phyloP scores from a whole-genome alignment of 2,797 vertebrate genomes.

The Philypnodon macrostomus region DNA sequence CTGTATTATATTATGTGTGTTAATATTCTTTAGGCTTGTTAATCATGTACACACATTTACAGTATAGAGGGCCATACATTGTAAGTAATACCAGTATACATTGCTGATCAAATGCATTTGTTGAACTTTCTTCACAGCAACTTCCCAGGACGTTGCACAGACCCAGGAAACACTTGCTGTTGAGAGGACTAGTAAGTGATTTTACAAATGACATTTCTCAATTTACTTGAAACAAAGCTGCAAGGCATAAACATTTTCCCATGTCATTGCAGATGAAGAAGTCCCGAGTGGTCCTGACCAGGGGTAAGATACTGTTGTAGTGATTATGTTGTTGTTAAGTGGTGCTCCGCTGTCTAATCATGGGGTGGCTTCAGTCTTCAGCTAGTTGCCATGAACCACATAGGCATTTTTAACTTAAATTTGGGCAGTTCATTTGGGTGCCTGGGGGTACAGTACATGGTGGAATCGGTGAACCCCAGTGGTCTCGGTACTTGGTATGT shows the following conservation, averaged over 20 bases:
- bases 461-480: slow-evolving; percentile 62
- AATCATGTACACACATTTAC: slow-evolving; percentile 1
- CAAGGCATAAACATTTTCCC: slow-evolving; percentile 3
- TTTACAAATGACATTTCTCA: not conserved
- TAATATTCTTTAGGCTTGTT: too few relatives aligned
- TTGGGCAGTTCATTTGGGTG: slow-evolving; percentile 67
- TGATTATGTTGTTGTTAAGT: slow-evolving; percentile 18
- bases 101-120: too few relatives aligned
- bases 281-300: slow-evolving; percentile 70
- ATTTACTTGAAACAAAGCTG: not conserved
- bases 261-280: slow-evolving; percentile 64
- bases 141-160: slow-evolving; percentile 59
- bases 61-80: too few relatives aligned
- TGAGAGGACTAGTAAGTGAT: slow-evolving; percentile 71
- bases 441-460: slow-evolving; percentile 57
- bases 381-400: too few relatives aligned
- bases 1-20: too few relatives aligned
- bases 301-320: slow-evolving; percentile 70
- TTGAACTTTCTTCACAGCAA: slow-evolving; percentile 35
- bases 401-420: slow-evolving; percentile 66
- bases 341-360: slow-evolving; percentile 32
- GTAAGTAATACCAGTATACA: too few relatives aligned
- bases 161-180: slow-evolving; percentile 58
- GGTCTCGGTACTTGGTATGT: slow-evolving; percentile 67
- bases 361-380: too few relatives aligned